Base-by-base conservation (phyloP, 2,888 invertebrate genomes). In the Hirtodrosophila trivittata region DNA sequence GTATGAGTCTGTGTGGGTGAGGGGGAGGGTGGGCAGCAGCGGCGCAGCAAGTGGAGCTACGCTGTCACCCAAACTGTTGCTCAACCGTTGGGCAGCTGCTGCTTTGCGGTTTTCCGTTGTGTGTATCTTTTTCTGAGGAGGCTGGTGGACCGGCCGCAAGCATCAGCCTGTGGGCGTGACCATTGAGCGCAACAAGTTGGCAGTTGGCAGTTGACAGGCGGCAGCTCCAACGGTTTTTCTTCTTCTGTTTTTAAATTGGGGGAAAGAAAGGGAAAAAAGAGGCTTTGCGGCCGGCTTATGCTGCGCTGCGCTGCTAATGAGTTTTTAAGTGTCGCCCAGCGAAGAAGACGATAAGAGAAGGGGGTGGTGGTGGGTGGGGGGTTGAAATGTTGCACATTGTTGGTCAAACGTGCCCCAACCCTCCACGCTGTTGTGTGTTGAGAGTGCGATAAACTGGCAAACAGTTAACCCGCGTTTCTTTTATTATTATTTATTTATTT, bases 131-230 rank as follows among this genome's bases (percentile, higher is more conserved):
- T 13, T 28, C 9, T 28, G 7, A 5, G 28, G 28, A 28, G 28
- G 5, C 25, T 4, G 28, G 28, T 9, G 28, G 3, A 1, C 6
- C 21, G 18, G 12, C 8, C 39, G 14, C 26, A 43, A 30, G 26
- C n/a, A 28, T 51, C 38, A 51, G 18, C 30, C 47, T 16, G 57
- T 41, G 56, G 54, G 67, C 46, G 70, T 71, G 70, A 50, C 72
- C 52, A 54, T 13, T 47, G 63, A 16, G 39, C 49, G 70, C 72
- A 70, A 72, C 70, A 70, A 70, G 70, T 72, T 50, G 72, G 72
- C 72, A 62, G 28, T 28, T 28, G 28, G n/a, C 28, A 56, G 38
- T 42, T 42, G 59, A 42, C 47, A 47, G 41, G 12, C 50, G 41
- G 13, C 25, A 28, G 32, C 41, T 37, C 13, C 21, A 38, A 47